phyloP scores from a whole-genome alignment of 1,140 invertebrate species.

The Coptotermes formosanus region DNA sequence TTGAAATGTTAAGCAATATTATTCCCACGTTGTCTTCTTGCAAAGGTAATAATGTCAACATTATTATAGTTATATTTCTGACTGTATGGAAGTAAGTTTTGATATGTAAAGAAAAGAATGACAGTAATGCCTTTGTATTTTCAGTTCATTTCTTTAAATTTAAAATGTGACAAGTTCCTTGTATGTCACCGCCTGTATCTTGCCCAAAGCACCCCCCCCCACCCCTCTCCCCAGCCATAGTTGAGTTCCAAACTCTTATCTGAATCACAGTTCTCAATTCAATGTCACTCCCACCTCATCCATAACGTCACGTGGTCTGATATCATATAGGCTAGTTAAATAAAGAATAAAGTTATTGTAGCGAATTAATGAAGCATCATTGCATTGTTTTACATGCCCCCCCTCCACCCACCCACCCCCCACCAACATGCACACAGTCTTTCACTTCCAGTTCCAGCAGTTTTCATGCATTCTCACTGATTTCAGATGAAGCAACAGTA shows the following conservation, averaged over 20 bases:
- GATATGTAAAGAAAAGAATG: not conserved
- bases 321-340: conserved; percentile 27
- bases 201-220: conserved; percentile 2
- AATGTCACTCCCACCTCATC: not conserved
- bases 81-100: conserved; percentile 6
- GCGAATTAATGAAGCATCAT: conserved; percentile 9
- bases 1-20: conserved; percentile 24
- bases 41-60: not conserved
- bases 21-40: conserved; percentile 24
- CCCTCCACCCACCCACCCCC: too few species aligned
- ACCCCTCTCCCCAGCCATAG: too few species aligned
- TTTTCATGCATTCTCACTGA: too few species aligned
- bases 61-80: conserved; percentile 17
- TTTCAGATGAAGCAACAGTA: too few species aligned
- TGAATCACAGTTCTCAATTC: not conserved
- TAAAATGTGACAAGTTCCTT: conserved; percentile 25
- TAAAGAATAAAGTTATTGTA: conserved; percentile 27
- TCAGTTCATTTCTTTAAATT: conserved; percentile 18
- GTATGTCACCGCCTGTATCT: conserved; percentile 8
- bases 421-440: too few species aligned
- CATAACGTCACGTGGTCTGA: conserved; percentile 23
- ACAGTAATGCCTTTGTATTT: not conserved
- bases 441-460: too few species aligned
- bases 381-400: not conserved
- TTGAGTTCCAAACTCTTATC: not conserved